Percentiles rank a stretch among this genome's conserved stretches.
These are phyloP conservation scores for Anolis apletophallus DNA, from an alignment of 2,797 vertebrate genomes.

Conservation along the genomic window DNA sequence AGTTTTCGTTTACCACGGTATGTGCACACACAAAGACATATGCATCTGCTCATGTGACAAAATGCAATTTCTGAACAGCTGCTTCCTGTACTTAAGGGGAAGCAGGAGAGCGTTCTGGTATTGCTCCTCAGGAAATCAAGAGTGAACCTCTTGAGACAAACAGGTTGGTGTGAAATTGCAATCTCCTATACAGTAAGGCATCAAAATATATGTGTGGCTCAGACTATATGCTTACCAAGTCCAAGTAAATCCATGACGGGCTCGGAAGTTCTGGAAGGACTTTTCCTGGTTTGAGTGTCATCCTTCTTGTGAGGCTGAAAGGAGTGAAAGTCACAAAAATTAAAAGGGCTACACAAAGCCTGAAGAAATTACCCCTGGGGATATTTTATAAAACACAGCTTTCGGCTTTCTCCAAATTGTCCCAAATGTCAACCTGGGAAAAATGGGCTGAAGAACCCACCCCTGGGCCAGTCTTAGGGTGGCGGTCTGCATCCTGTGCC, in stretches of 20 bases:
- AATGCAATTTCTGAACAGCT: neutral
- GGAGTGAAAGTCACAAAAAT: slow-evolving; percentile 30
- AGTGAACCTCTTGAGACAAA: neutral
- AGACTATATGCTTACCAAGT: slow-evolving; percentile 85
- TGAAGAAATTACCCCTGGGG: too few species aligned
- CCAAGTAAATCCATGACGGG: slow-evolving; percentile 92
- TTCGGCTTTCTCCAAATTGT: too few species aligned
- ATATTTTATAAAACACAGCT: too few species aligned
- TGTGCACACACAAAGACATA: too few species aligned
- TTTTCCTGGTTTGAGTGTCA: slow-evolving; percentile 79
- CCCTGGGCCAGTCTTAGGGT: too few species aligned
- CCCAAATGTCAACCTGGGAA: too few species aligned
- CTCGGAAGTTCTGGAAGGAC: slow-evolving; percentile 85
- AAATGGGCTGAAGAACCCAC: too few species aligned
- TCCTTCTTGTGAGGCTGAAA: slow-evolving; percentile 91
- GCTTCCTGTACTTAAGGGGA: neutral
- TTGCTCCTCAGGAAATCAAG: neutral
- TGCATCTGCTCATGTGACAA: too few species aligned
- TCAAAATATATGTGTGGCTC: neutral
- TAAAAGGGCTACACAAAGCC: neutral
- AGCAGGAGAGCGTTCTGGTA: neutral
- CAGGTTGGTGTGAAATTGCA: neutral
- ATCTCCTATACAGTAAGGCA: neutral
- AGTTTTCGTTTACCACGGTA: too few species aligned
- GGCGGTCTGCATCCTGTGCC: too few species aligned